Percentiles rank a stretch among this genome's conserved stretches.
Conservation (phyloP, 2,888 invertebrate genomes). For the Protonemura montana region DNA sequence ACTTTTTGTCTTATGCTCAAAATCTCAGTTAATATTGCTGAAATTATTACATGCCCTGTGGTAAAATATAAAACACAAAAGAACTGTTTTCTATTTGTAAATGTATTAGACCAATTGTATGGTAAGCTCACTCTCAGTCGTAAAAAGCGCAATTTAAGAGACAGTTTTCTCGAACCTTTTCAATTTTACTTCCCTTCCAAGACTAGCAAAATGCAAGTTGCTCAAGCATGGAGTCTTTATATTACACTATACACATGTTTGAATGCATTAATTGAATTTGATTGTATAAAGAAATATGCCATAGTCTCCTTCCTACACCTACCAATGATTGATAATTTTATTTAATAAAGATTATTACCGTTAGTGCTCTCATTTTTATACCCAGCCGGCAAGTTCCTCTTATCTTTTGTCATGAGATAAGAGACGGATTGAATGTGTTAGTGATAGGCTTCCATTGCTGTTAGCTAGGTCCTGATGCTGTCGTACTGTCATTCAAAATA, state of each 20-base stretch:
- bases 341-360: slow-evolving; percentile 4
- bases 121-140: not conserved
- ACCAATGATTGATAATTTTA: not conserved
- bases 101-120: not conserved
- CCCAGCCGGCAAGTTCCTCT: not conserved
- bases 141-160: too few species aligned
- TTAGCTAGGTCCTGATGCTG: not conserved
- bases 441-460: not conserved
- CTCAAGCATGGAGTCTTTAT: too few species aligned
- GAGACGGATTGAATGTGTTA: not conserved
- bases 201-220: too few species aligned
- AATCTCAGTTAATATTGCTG: not conserved
- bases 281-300: too few species aligned
- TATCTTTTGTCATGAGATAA: not conserved
- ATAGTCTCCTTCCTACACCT: not conserved
- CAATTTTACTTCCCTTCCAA: too few species aligned
- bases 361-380: slow-evolving; percentile 13
- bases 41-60: not conserved
- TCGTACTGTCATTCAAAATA: not conserved
- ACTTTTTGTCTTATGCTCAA: not conserved
- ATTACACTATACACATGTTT: too few species aligned
- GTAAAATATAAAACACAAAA: not conserved
- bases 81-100: not conserved
- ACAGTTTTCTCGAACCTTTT: too few species aligned
- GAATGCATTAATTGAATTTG: too few species aligned